Evolutionary conservation across 2,113 vertebrate species (phyloP).

Genomic region (Apeltes quadracus): DNA sequence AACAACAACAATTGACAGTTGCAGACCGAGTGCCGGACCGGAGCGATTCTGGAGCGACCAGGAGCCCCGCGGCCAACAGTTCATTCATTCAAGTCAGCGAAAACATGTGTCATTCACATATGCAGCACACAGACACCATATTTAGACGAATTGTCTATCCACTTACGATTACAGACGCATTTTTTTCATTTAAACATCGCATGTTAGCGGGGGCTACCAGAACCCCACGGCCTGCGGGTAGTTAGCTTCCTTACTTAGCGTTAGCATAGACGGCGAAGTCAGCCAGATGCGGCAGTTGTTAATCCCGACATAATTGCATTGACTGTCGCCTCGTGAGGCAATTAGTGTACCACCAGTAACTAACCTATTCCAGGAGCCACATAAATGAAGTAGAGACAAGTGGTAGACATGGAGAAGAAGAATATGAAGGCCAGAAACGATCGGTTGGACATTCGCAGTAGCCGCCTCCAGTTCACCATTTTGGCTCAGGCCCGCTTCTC

Average conservation of each 20-base stretch:
- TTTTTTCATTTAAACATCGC: too few species aligned
- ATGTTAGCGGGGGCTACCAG: too few species aligned
- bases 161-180: neutral
- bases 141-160: too few species aligned
- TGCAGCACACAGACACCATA: neutral
- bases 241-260: constrained; percentile 17
- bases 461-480: constrained; percentile 87
- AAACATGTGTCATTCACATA: neutral
- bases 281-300: neutral
- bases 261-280: constrained; percentile 14
- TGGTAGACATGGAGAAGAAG: constrained; percentile 94
- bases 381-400: constrained; percentile 96
- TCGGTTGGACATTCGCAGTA: constrained; percentile 91
- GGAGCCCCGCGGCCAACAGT: neutral
- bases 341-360: constrained; percentile 47
- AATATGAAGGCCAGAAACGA: constrained; percentile 94
- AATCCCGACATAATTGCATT: constrained; percentile 48
- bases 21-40: neutral
- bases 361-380: constrained; percentile 95
- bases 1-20: neutral
- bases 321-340: constrained; percentile 12
- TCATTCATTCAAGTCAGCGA: neutral
- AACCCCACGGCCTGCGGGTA: constrained; percentile 1
- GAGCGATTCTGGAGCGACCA: neutral
- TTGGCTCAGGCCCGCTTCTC: constrained; percentile 68